phyloP scores from a whole-genome alignment of 1,140 invertebrate genomes.

The Saccostrea glomerata region DNA sequence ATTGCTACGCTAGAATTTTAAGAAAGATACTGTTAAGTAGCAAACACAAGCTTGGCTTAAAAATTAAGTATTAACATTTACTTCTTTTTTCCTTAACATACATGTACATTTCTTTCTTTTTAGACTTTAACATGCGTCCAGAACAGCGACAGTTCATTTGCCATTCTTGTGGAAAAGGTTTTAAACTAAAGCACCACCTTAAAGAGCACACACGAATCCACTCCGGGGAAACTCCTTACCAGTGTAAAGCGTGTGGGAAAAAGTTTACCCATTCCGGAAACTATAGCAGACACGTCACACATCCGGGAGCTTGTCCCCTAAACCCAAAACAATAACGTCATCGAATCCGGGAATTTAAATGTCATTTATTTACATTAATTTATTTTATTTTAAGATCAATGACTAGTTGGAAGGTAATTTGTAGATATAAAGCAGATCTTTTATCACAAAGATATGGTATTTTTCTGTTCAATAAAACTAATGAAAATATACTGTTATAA shows the following conservation, averaged over 20 bases:
- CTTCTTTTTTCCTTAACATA: no score
- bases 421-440: no score
- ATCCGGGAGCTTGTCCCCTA: not conserved
- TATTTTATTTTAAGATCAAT: no score
- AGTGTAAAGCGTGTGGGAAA: constrained; percentile 2
- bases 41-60: no score
- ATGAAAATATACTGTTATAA: no score
- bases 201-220: not conserved
- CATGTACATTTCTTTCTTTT: not conserved
- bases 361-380: no score
- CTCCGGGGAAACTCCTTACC: constrained; percentile 13
- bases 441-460: no score
- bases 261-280: constrained; percentile 10
- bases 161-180: not conserved
- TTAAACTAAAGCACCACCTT: constrained; percentile 4
- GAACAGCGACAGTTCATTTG: not conserved
- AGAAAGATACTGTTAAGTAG: no score
- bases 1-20: no score
- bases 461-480: no score
- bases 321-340: not conserved
- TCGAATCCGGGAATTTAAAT: not conserved
- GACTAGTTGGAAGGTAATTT: no score
- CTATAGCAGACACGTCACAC: constrained; percentile 5
- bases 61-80: no score
- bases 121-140: not conserved